A percentile compares a stretch with the other conserved stretches of the same genome.
These are phyloP conservation scores for Tetraodon nigroviridis DNA, from an alignment of 2,113 vertebrate genomes.

Conservation along the genomic window DNA sequence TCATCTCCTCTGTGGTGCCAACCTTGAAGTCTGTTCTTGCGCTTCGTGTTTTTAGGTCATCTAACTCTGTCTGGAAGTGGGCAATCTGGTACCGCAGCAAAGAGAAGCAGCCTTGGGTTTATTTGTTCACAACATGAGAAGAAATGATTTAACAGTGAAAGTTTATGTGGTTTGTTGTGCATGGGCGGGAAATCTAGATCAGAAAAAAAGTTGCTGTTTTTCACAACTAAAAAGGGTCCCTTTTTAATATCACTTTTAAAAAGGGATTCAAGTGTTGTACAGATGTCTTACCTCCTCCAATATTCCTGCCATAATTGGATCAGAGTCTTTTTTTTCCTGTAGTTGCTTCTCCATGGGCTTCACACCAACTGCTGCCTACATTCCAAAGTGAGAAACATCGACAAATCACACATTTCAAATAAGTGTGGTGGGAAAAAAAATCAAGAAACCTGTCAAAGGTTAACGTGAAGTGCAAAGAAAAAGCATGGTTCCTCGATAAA, in stretches of 20 bases:
- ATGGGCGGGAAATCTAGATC: no score
- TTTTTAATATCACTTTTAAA: no score
- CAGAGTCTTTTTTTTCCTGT: conserved; percentile 82
- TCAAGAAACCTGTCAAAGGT: neutral
- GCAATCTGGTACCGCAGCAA: conserved; percentile 74
- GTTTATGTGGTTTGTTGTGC: no score
- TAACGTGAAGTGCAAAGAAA: no score
- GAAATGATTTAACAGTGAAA: no score
- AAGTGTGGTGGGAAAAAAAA: neutral
- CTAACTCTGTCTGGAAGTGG: conserved; percentile 94
- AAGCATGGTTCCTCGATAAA: no score
- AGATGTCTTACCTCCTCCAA: conserved; percentile 83
- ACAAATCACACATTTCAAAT: no score
- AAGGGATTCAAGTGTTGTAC: neutral
- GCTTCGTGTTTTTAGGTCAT: conserved; percentile 83
- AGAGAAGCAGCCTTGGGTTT: neutral
- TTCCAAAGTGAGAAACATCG: conserved; percentile 2
- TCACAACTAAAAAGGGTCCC: no score
- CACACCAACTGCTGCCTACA: conserved; percentile 52
- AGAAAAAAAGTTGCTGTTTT: no score
- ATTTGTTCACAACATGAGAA: no score
- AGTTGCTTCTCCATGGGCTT: conserved; percentile 78
- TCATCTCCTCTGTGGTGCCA: conserved; percentile 85
- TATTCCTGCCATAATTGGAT: conserved; percentile 89
- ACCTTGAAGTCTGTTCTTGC: conserved; percentile 82